phyloP scores from a whole-genome alignment of 2,797 vertebrate species.

The Tenualosa thibaudeaui region DNA sequence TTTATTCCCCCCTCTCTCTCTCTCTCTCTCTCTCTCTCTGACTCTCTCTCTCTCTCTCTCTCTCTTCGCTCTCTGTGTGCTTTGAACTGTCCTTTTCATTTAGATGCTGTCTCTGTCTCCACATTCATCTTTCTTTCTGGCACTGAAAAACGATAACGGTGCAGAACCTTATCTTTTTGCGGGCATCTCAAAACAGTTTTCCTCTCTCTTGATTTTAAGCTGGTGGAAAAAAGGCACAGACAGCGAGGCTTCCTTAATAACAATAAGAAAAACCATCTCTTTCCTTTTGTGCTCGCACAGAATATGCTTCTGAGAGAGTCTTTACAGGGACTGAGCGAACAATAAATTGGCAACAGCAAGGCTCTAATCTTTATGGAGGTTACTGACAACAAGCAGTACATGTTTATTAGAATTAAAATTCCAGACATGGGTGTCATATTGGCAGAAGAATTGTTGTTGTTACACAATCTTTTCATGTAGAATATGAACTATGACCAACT shows the following conservation, averaged over 20 bases:
- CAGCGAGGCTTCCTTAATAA: slow-evolving; percentile 51
- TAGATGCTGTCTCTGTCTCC: slow-evolving; percentile 58
- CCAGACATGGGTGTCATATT: background rate
- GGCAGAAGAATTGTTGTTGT: background rate
- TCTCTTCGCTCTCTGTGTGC: slow-evolving; percentile 43
- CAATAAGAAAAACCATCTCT: slow-evolving; percentile 51
- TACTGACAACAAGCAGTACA: slow-evolving; percentile 64
- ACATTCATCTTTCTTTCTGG: slow-evolving; percentile 52
- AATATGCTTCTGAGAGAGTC: slow-evolving; percentile 41
- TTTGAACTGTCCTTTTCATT: slow-evolving; percentile 54
- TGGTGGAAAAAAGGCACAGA: slow-evolving; percentile 47
- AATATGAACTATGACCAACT: background rate
- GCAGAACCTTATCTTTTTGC: slow-evolving; percentile 62
- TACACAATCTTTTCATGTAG: background rate
- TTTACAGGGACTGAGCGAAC: slow-evolving; percentile 66
- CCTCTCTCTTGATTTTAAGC: slow-evolving; percentile 55
- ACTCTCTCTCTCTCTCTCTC: slow-evolving; percentile 7
- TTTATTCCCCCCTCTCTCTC: background rate
- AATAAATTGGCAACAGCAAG: slow-evolving; percentile 64
- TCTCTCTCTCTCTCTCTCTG: slow-evolving; percentile 8
- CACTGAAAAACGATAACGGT: slow-evolving; percentile 52
- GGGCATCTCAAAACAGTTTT: slow-evolving; percentile 66
- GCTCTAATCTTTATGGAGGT: slow-evolving; percentile 66
- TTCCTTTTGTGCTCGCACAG: slow-evolving; percentile 56
- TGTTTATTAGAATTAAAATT: slow-evolving; percentile 51